A percentile compares a stretch with the other conserved stretches of the same genome.
Evolutionary conservation across 2,113 vertebrate genomes (phyloP).

Genomic region (Sisor rabdophorus): DNA sequence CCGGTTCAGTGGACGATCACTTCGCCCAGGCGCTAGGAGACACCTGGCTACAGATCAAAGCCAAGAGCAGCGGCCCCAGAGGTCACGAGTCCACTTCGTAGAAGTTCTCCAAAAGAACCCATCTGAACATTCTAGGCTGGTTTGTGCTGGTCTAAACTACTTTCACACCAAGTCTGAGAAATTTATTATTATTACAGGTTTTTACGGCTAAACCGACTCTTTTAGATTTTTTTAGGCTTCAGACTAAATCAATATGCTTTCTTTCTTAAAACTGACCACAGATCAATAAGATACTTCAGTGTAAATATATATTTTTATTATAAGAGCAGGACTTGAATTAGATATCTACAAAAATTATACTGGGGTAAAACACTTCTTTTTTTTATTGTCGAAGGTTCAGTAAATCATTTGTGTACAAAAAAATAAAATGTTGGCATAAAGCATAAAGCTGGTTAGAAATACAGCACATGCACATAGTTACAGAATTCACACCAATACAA

Average conservation of each 20-base stretch:
- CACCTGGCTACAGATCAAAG: conserved; percentile 96
- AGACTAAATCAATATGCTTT: neutral
- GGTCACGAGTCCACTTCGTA: conserved; percentile 76
- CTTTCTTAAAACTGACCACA: neutral
- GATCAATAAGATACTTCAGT: neutral
- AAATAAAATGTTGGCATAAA: neutral
- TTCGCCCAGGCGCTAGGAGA: conserved; percentile 98
- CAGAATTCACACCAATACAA: neutral
- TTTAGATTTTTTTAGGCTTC: neutral
- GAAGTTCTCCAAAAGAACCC: conserved; percentile 14
- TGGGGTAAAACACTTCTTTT: neutral
- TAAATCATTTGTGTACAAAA: neutral
- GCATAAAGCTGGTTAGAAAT: neutral
- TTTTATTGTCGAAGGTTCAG: neutral
- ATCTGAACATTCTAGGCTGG: conserved; percentile 5
- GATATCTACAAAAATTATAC: neutral
- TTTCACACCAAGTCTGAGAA: conserved; percentile 26
- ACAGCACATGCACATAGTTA: neutral
- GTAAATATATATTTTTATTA: too few species aligned
- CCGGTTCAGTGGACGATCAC: conserved; percentile 95
- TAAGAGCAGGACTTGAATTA: neutral
- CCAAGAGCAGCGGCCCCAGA: conserved; percentile 79
- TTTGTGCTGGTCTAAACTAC: conserved; percentile 1
- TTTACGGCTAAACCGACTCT: neutral
- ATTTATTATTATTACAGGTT: neutral